Evolutionary conservation across 2,113 vertebrate genomes (phyloP).

Genomic region (Alectura lathami): DNA sequence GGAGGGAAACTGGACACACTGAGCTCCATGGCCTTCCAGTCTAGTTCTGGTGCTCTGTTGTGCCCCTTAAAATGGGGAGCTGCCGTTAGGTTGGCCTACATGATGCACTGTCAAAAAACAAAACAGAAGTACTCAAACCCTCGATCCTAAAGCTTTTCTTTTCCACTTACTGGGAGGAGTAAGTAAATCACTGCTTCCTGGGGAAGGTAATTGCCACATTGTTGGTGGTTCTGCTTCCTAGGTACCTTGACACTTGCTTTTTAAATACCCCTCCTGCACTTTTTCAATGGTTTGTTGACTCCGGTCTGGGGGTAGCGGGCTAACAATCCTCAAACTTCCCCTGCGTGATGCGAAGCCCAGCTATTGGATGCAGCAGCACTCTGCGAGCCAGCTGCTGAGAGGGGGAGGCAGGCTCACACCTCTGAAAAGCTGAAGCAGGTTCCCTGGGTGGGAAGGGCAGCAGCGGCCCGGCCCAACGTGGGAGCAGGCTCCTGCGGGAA

Average conservation of each 20-base stretch:
- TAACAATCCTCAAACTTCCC: background rate
- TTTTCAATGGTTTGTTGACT: background rate
- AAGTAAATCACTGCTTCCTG: background rate
- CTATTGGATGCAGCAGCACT: accelerated
- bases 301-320: accelerated
- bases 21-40: background rate
- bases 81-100: background rate
- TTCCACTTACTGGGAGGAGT: accelerated
- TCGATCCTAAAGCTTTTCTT: background rate
- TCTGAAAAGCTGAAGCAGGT: background rate
- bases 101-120: background rate
- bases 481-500: too few relatives aligned
- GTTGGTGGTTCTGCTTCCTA: background rate
- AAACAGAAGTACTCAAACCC: background rate
- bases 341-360: accelerated
- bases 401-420: accelerated
- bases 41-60: background rate
- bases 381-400: accelerated
- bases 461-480: too few relatives aligned
- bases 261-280: background rate
- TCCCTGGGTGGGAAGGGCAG: background rate
- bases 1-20: background rate
- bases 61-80: background rate
- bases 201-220: accelerated
- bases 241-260: background rate